Conservation (phyloP, 2,113 vertebrate genomes). For the Vicugna pacos region DNA sequence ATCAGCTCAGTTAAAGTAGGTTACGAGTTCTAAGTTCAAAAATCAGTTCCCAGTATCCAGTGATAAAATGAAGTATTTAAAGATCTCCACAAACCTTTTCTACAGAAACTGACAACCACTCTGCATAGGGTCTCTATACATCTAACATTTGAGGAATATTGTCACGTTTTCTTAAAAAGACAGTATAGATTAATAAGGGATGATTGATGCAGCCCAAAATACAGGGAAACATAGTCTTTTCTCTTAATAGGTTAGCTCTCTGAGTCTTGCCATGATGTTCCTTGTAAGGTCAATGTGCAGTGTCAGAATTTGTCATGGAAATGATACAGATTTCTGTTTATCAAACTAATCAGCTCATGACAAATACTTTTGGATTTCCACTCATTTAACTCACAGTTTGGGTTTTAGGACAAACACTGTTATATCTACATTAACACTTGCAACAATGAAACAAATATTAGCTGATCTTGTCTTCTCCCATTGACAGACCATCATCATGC, state of each 20-base stretch:
- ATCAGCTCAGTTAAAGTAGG: background rate
- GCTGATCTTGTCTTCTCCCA: background rate
- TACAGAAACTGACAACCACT: background rate
- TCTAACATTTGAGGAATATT: background rate
- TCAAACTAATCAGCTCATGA: background rate
- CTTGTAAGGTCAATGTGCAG: background rate
- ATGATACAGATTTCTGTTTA: slow-evolving; percentile 24
- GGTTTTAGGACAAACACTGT: slow-evolving; percentile 32
- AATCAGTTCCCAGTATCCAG: background rate
- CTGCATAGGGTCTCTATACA: background rate
- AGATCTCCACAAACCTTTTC: background rate
- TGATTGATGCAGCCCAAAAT: background rate
- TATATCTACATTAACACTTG: background rate
- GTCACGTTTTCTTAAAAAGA: background rate
- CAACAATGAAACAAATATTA: background rate
- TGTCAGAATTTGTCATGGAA: background rate
- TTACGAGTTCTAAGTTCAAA: background rate
- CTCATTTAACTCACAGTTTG: slow-evolving; percentile 56
- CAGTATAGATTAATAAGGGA: background rate
- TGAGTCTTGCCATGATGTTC: background rate
- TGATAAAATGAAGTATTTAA: background rate
- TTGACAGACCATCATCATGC: background rate
- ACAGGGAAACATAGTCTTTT: background rate
- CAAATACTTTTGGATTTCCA: slow-evolving; percentile 17
- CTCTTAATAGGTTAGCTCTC: background rate